Evolutionary conservation across 2,113 vertebrate genomes (phyloP), one percentile per base, ranked within the genome.

Genomic region (Rutilus rutilus): DNA sequence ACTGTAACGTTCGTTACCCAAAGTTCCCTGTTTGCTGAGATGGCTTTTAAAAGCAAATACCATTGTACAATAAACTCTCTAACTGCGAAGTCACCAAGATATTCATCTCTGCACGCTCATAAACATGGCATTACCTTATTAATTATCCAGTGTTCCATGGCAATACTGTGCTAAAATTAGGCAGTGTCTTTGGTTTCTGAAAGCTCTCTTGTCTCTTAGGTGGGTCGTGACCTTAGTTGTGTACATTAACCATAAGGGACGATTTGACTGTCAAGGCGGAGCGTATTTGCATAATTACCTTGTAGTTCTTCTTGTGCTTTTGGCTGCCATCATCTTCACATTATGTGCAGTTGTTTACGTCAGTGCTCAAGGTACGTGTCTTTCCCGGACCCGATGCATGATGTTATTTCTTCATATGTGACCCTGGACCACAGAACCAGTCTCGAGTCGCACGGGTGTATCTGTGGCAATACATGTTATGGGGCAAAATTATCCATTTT

Each of bases 341-440:
- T 81, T 98, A 0, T 93, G 90, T n/a, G 95, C 96, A 2, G 96
- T 99, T 6, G 94, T 98, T 0, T 97, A 95, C 6, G 3, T 97
- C 93, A 99, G 98, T 85, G 98, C 97, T 93, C 97, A 95, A 95
- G 98, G 98, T 99, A 93, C 91, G 80, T 17, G 30, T 57, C 6
- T 57, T 7, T 57, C 50, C 50, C 50, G 14, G 15, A 36, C 21
- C 17, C 33, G 4, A n/a, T 3, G 27, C 2, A n/a, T 14, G 10
- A 1, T 39, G 27, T 12, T 30, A 33, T 33, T 25, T 79, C 33
- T 9, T 15, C 23, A 25, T 7, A 14, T 52, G 14, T 47, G 45
- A 47, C 45, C 45, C 45, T 12, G 10, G 45, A 47, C 1, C 45
- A 47, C 45, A 33, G 30, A 33, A 33, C 30, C 30, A 33, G 30